These are phyloP conservation scores for Channa argus DNA, from an alignment of 2,113 vertebrate species.

Conservation along the genomic window DNA sequence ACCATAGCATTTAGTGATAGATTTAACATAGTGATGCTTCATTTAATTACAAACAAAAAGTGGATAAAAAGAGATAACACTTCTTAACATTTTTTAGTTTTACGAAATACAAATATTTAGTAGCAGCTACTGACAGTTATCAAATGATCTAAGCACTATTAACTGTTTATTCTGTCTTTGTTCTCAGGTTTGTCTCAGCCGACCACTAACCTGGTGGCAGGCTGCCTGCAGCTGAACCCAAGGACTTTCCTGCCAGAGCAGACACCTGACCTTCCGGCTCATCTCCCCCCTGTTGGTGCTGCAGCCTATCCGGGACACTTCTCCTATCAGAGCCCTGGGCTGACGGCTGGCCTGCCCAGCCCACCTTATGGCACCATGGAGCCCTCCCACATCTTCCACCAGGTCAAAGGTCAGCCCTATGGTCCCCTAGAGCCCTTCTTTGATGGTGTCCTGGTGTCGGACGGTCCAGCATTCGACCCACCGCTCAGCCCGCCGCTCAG, in stretches of 20 bases:
- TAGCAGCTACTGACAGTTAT: neutral
- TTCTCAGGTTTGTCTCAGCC: slow-evolving; percentile 92
- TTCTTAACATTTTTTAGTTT: too few species aligned
- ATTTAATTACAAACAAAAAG: too few species aligned
- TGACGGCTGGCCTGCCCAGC: slow-evolving; percentile 95
- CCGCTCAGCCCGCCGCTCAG: slow-evolving; percentile 97
- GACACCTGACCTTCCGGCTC: slow-evolving; percentile 89
- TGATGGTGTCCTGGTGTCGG: slow-evolving; percentile 90
- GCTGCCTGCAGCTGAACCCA: slow-evolving; percentile 96
- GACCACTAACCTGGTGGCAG: slow-evolving; percentile 96
- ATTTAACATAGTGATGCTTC: too few species aligned
- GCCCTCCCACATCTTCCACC: slow-evolving; percentile 95
- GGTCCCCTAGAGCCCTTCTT: slow-evolving; percentile 93
- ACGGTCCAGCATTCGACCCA: slow-evolving; percentile 92
- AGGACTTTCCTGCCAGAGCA: slow-evolving; percentile 97
- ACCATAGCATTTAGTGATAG: too few species aligned
- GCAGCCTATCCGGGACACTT: slow-evolving; percentile 88
- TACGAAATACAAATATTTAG: too few species aligned
- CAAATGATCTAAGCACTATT: neutral
- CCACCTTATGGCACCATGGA: slow-evolving; percentile 98
- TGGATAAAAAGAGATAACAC: too few species aligned
- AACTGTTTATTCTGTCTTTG: neutral
- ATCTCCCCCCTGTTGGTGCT: slow-evolving; percentile 84
- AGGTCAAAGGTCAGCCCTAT: slow-evolving; percentile 88
- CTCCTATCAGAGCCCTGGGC: slow-evolving; percentile 93